Evolutionary conservation across 2,113 vertebrate genomes (phyloP), one percentile per base, ranked within the genome.

Genomic region (Myotis yumanensis): DNA sequence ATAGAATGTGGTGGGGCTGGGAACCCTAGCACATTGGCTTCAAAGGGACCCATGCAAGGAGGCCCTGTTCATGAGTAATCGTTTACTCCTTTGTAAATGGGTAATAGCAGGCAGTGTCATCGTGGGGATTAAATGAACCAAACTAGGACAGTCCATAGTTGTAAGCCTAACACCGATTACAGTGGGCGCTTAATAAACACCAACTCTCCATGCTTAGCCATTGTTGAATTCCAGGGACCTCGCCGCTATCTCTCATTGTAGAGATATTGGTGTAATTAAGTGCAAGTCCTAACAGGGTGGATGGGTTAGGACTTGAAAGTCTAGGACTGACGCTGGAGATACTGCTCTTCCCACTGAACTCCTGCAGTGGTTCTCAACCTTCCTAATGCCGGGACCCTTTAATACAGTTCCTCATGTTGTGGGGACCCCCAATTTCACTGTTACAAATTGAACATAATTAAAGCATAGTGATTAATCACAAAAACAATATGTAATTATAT

Each of bases 71-170:
- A 40, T 25, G 18, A 79, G 14, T 66, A 43, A 40, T 23, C 76
- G 15, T 20, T 72, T 18, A 69, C 32, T 52, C 46, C 89, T 88
- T 86, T 93, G 85, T 64, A 86, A 96, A 54, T 32, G 52, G 46
- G 30, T 76, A 76, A 57, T 48, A 73, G 35, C 28, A 76, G 64
- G 15, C 25, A 37, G 68, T n/a, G 51, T 86, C 40, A 82, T 20
- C 6, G 3, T 64, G 16, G 35, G 62, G 54, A 76, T 71, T 52
- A 75, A 76, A 83, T 83, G 52, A 51, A 23, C 72, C 77, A 46
- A 89, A 43, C 18, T 59, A 72, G 62, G 52, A 79, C 5, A 76
- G 51, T 54, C 23, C 51, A 48, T 40, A 86, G 52, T 18, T 77
- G 35, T 35, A 64, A 46, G 18, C 32, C 7, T 59, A 76, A 32